phyloP scores from a whole-genome alignment of 2,888 invertebrate species.

The Xestia sexstrigata region DNA sequence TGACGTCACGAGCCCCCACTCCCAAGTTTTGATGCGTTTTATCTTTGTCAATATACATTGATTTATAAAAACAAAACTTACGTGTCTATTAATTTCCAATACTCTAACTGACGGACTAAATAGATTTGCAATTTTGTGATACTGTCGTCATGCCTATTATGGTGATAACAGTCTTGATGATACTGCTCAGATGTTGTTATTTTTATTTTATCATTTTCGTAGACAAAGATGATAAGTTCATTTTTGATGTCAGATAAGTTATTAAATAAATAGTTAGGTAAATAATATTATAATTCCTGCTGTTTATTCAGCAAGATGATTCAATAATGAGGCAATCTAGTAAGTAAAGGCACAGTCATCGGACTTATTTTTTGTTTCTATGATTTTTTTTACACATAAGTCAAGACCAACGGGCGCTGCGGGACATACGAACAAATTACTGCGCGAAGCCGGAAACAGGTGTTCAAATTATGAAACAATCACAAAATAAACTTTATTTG shows the following conservation, averaged over 20 bases:
- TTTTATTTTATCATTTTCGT: constrained; percentile 7
- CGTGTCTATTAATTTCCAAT: no score
- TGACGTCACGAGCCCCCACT: no score
- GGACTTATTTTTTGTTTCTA: neutral
- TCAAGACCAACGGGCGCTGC: neutral
- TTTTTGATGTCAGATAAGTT: neutral
- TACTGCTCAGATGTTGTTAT: constrained; percentile 11
- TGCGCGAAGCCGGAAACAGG: neutral
- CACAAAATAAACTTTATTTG: neutral
- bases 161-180: no score
- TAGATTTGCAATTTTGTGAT: no score
- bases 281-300: constrained; percentile 4
- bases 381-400: neutral
- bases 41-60: no score
- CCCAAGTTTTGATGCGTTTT: no score
- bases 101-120: no score
- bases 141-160: no score
- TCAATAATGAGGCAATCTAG: constrained; percentile 3
- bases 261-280: constrained; percentile 12
- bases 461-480: neutral
- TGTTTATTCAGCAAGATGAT: constrained; percentile 2
- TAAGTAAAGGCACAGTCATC: neutral
- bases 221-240: constrained; percentile 1
- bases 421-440: neutral
- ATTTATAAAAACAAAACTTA: no score